A percentile compares a stretch with the other conserved stretches of the same genome.
phyloP scores from a whole-genome alignment of 1,140 invertebrate genomes.

The Sitophilus oryzae region DNA sequence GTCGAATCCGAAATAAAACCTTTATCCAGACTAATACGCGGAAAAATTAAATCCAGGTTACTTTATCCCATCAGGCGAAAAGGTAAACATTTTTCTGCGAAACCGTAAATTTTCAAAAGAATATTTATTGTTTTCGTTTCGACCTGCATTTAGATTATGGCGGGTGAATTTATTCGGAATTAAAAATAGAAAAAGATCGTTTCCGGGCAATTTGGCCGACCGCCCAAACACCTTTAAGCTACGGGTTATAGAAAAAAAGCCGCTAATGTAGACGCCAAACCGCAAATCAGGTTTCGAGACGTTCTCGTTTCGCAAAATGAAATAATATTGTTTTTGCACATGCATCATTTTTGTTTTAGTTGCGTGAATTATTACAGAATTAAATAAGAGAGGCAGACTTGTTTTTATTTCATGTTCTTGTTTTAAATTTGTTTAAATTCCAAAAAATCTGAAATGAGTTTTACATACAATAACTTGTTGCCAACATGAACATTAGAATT shows the following conservation, averaged over 20 bases:
- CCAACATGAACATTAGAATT: too few relatives aligned
- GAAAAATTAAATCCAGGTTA: slow-evolving; percentile 24
- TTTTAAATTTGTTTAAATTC: too few relatives aligned
- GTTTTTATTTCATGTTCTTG: too few relatives aligned
- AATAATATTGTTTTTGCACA: too few relatives aligned
- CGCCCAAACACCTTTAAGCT: slow-evolving; percentile 17
- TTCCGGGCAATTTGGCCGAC: slow-evolving; percentile 14
- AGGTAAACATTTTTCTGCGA: slow-evolving; percentile 23
- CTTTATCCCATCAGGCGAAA: slow-evolving; percentile 15
- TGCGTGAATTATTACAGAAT: too few relatives aligned
- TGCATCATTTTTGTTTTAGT: too few relatives aligned
- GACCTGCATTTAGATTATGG: slow-evolving; percentile 19
- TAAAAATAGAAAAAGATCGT: slow-evolving; percentile 19
- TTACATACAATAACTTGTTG: too few relatives aligned
- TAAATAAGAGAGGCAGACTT: too few relatives aligned
- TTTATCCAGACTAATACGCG: slow-evolving; percentile 12
- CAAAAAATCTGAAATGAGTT: too few relatives aligned
- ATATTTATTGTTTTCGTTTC: slow-evolving; percentile 16
- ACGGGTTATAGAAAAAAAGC: slow-evolving; percentile 14
- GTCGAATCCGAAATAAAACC: neutral
- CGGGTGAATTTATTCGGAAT: slow-evolving; percentile 7
- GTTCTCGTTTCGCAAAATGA: neutral
- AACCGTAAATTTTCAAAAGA: slow-evolving; percentile 16
- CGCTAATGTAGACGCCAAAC: neutral
- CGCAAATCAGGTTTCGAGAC: neutral